Base-by-base conservation (phyloP, 2,888 invertebrate species). In the Therioaphis trifolii region DNA sequence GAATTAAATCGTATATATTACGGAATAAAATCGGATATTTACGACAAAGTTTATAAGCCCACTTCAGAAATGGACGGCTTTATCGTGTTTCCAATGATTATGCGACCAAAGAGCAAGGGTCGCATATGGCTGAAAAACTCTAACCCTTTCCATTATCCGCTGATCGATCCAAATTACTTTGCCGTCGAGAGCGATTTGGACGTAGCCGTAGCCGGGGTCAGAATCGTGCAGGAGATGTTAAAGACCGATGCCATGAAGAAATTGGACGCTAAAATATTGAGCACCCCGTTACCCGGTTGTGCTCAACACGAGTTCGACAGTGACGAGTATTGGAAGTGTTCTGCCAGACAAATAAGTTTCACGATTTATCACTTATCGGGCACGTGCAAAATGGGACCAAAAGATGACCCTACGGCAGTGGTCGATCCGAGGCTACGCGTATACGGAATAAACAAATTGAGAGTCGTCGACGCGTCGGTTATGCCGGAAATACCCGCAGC, bases 91-190 rank as follows among this genome's bases (percentile, higher is more conserved):
- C 92, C 92, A 3, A 91, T 92, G 90, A 88, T 93, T 2, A 87
- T 95, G 89, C 90, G 93, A 71, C 93, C 94, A 0, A 92, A 91
- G 86, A 93, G 93, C 40, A 90, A 91, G 18, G 95, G 95, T 0
- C 89, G 89, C 79, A 88, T 95, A 18, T 91, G 91, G 87, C 89
- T 95, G 15, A 91, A 90, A 86, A 91, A 92, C 74, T 90, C 88
- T 0, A 91, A 94, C 88, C 94, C 93, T 0, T 90, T 90, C 21
- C 91, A 91, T 29, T 90, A 92, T 86, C 94, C 94, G 0, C 88
- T 90, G 63, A 91, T 95, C 84, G 91, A 92, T 86, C 91, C 94
- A 1, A 94, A 94, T 87, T 94, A 94, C 87, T 90, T 93, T 79
- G 89, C 91, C 9, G 86, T 89, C 14, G 90, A 92, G 86, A 12